These are phyloP conservation scores for Monoplex corrugatus DNA, from an alignment of 2,888 invertebrate species.

Conservation along the genomic window DNA sequence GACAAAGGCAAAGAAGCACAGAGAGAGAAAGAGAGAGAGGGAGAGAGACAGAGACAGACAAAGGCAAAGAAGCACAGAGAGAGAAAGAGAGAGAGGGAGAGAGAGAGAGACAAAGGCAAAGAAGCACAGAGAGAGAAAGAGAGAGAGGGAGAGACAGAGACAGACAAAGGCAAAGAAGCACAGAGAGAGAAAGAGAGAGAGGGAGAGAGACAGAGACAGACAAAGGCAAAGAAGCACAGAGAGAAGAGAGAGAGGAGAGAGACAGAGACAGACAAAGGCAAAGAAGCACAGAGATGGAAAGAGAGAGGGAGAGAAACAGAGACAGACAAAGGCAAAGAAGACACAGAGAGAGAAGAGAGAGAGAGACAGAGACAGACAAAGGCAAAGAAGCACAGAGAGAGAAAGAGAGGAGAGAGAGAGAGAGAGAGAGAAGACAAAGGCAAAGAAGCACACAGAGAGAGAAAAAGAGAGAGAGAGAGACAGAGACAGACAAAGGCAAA, in stretches of 20 bases:
- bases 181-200: no score
- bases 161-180: no score
- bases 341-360: not conserved
- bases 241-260: not conserved
- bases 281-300: no score
- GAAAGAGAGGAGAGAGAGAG: constrained; percentile 15
- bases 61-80: no score
- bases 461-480: not conserved
- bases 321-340: not conserved
- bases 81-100: no score
- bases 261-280: no score
- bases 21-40: not conserved
- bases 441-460: not conserved
- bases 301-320: no score
- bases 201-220: constrained; percentile 9
- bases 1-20: not conserved
- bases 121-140: no score
- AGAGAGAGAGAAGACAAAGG: not conserved
- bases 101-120: no score
- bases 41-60: not conserved
- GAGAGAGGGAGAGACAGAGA: no score
- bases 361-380: not conserved
- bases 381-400: not conserved
- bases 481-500: not conserved
- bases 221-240: not conserved